A percentile compares a stretch with the other conserved stretches of the same genome.
phyloP scores from a whole-genome alignment of 2,888 invertebrate genomes.

The Epistrophella euchroma region DNA sequence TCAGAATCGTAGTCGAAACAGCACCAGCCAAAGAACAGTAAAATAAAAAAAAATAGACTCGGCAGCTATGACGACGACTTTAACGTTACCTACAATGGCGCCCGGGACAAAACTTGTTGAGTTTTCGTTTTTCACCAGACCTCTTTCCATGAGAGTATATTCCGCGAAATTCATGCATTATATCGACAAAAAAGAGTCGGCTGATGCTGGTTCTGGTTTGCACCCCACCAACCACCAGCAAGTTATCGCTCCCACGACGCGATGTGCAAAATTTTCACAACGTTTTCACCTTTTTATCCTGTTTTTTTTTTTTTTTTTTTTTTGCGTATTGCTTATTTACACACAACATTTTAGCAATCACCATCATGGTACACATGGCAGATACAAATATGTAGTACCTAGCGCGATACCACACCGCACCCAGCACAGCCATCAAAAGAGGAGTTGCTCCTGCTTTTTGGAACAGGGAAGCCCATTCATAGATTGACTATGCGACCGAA shows the following conservation, averaged over 20 bases:
- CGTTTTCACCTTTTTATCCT: slow-evolving; percentile 36
- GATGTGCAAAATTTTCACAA: slow-evolving; percentile 33
- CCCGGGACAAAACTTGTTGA: slow-evolving; percentile 72
- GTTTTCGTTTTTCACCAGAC: slow-evolving; percentile 47
- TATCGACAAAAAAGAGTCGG: slow-evolving; percentile 71
- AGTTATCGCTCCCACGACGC: neutral
- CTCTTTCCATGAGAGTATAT: slow-evolving; percentile 44
- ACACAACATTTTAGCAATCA: slow-evolving; percentile 60
- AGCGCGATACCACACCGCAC: neutral
- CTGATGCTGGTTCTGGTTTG: slow-evolving; percentile 7
- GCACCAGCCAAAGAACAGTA: slow-evolving; percentile 53
- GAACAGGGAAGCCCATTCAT: slow-evolving; percentile 57
- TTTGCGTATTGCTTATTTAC: slow-evolving; percentile 24
- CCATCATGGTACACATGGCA: slow-evolving; percentile 36
- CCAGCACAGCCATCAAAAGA: neutral
- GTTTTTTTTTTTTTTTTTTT: slow-evolving; percentile 23
- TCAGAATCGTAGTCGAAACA: slow-evolving; percentile 41
- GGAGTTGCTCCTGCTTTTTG: slow-evolving; percentile 34
- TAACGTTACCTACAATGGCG: slow-evolving; percentile 21
- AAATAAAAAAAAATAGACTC: slow-evolving; percentile 57
- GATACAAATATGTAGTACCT: slow-evolving; percentile 2
- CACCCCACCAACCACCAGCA: neutral
- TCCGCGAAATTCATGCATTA: slow-evolving; percentile 72
- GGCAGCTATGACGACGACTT: slow-evolving; percentile 33
- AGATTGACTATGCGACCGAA: slow-evolving; percentile 33